Base-by-base conservation (phyloP, 2,113 vertebrate genomes). In the Microcebus tavaratra region DNA sequence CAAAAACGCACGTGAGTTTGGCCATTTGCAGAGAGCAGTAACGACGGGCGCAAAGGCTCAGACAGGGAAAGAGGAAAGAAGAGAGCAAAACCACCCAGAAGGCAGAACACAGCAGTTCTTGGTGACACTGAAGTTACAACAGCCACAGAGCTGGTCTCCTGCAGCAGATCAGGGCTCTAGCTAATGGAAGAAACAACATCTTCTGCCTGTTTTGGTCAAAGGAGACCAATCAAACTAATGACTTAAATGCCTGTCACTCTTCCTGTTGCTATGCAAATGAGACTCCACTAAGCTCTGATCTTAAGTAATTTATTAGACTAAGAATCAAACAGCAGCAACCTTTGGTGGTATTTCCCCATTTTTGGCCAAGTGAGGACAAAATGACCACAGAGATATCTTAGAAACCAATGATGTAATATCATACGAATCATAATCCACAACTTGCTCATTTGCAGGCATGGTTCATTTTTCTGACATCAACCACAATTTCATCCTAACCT, bases 81-180 rank as follows among this genome's bases (percentile, higher is more conserved):
- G 31, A 86, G 63, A 6, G 5, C 6, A 31, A 13, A 18, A 80
- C 76, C 20, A 31, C 27, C 50, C 4, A 1, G 65, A n/a, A 68
- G 34, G 45, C 36, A 23, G 45, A 6, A 25, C 20, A 8, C 1
- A 10, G 25, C 0, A 0, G 34, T 34, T 68, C 13, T 80, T 3
- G 5, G 7, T 0, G 50, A 65, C 7, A 2, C 1, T 3, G 25
- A 42, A 0, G 15, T 25, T 4, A 23, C 39, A 13, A 1, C 0
- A 1, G 0, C n/a, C 53, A 34, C 6, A 27, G 0, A 31, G n/a
- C n/a, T n/a, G 57, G 34, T 20, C 15, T 39, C 27, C n/a, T 6
- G 67, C 36, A 31, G 63, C 4, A 34, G 21, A 45, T 3, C 42
- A 14, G 50, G 20, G 31, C 63, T n/a, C 85, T 10, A 0, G 5